Base-by-base conservation (phyloP, 2,888 invertebrate genomes). In the Digitonthophagus gazella region DNA sequence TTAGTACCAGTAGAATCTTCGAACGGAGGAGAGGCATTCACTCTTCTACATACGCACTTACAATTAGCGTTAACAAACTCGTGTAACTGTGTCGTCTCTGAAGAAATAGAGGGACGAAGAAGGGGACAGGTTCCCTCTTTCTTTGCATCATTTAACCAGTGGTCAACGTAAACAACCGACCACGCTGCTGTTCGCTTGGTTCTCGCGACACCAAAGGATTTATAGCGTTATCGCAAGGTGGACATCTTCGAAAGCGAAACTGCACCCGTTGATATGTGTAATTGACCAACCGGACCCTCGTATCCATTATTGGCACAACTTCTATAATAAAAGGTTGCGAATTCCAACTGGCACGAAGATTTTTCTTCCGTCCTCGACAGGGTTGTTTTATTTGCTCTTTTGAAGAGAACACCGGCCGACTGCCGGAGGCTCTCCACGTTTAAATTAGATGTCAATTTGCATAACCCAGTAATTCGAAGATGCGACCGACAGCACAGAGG, bases 31-130 rank as follows among this genome's bases (percentile, higher is more conserved):
- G 61, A 61, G n/a, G 61, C n/a, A 18, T 18, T 61, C 61, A 19
- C n/a, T 20, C n/a, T 61, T 19, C 61, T 61, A 16, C 15, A n/a
- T 61, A 18, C 14, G 61, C 19, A 61, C 20, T 61, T 61, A 61
- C 61, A 61, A 61, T 61, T 61, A 61, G 61, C 61, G 61, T 20
- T 61, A 61, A 61, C 18, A 61, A 61, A 61, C 61, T 61, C 61
- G 61, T 61, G 61, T 61, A 61, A 18, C 16, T 61, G 61, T 61
- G 19, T 18, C 3, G 61, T 19, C n/a, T 61, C 18, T 61, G 61
- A 18, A 19, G n/a, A 44, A 8, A 44, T 44, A 44, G 11, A 44
- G 11, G 1, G 28, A 44, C 6, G 11, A 44, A 3, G 28, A 44
- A 44, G 28, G 3, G 28, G 28, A 44, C 11, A 3, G 28, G 28